Evolutionary conservation across 2,888 invertebrate species (phyloP).

Genomic region (Agonopterix alstromeriana): DNA sequence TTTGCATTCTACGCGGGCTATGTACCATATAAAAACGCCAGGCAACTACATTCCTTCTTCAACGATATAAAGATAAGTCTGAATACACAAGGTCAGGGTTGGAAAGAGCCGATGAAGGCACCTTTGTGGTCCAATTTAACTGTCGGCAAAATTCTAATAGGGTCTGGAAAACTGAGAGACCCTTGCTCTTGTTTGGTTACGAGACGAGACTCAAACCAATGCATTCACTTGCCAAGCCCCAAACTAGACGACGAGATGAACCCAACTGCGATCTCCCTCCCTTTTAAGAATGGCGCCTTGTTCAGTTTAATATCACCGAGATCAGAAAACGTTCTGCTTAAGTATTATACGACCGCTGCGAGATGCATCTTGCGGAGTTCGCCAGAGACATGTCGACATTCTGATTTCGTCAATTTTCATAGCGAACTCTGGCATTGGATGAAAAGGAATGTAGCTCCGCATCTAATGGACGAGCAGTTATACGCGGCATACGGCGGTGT

Average conservation of each 20-base stretch:
- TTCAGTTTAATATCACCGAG: slow-evolving; percentile 41
- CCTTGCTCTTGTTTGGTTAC: slow-evolving; percentile 45
- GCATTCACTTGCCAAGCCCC: slow-evolving; percentile 54
- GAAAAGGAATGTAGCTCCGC: slow-evolving; percentile 59
- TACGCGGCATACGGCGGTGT: slow-evolving; percentile 61
- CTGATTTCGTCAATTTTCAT: slow-evolving; percentile 59
- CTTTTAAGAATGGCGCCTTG: slow-evolving; percentile 49
- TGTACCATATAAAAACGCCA: slow-evolving; percentile 44
- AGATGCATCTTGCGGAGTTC: slow-evolving; percentile 54
- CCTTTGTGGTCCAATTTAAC: slow-evolving; percentile 51
- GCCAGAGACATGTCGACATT: slow-evolving; percentile 48
- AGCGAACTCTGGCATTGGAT: slow-evolving; percentile 67
- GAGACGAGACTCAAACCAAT: slow-evolving; percentile 48
- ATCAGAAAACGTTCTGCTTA: slow-evolving; percentile 50
- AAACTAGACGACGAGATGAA: slow-evolving; percentile 39
- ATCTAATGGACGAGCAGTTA: slow-evolving; percentile 52
- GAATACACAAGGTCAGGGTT: slow-evolving; percentile 60
- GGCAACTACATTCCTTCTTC: slow-evolving; percentile 44
- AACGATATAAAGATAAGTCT: slow-evolving; percentile 39
- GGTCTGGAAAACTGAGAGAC: slow-evolving; percentile 36
- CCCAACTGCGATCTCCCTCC: slow-evolving; percentile 51
- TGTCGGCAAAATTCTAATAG: slow-evolving; percentile 52
- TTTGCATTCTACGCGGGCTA: slow-evolving; percentile 65
- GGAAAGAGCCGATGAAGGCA: slow-evolving; percentile 37
- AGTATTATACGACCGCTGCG: slow-evolving; percentile 57